A percentile compares a stretch with the other conserved stretches of the same genome.
phyloP scores from a whole-genome alignment of 2,113 vertebrate species.

The Synchiropus splendidus region DNA sequence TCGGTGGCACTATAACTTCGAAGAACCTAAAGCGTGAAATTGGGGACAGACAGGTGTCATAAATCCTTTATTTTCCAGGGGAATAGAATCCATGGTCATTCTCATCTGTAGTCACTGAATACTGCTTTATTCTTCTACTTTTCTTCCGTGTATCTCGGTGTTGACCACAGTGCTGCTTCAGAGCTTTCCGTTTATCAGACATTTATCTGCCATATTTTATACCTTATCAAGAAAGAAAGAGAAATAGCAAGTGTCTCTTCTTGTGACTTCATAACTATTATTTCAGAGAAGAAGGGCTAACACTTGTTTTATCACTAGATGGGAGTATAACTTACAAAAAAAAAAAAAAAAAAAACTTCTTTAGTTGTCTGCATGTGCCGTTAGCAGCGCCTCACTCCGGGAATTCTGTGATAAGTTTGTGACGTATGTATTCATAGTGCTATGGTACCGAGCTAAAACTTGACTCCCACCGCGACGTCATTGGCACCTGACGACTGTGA shows the following conservation, averaged over 20 bases:
- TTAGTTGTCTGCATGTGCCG: conserved; percentile 5
- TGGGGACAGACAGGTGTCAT: conserved; percentile 48
- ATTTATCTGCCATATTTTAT: conserved; percentile 38
- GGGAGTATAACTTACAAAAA: conserved; percentile 24
- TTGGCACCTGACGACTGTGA: conserved; percentile 62
- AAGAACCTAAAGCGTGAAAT: conserved; percentile 40
- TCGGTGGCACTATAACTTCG: conserved; percentile 47
- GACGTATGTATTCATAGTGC: conserved; percentile 52
- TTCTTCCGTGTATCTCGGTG: conserved; percentile 23
- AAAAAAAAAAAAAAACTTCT: conserved; percentile 8
- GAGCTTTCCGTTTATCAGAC: conserved; percentile 38
- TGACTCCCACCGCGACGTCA: conserved; percentile 51
- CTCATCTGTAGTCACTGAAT: conserved; percentile 41
- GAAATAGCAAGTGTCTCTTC: conserved; percentile 21
- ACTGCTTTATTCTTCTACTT: conserved; percentile 44
- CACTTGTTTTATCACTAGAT: conserved; percentile 37
- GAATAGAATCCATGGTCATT: conserved; percentile 39
- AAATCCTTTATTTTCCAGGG: conserved; percentile 42
- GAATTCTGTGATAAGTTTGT: conserved; percentile 8
- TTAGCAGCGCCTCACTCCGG: neutral
- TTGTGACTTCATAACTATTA: conserved; percentile 31
- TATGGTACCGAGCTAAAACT: conserved; percentile 59
- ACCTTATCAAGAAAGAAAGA: conserved; percentile 22
- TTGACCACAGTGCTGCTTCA: conserved; percentile 43
- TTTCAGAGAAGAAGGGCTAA: conserved; percentile 59